phyloP scores from a whole-genome alignment of 2,113 vertebrate species.

The Daphoenositta chrysoptera region DNA sequence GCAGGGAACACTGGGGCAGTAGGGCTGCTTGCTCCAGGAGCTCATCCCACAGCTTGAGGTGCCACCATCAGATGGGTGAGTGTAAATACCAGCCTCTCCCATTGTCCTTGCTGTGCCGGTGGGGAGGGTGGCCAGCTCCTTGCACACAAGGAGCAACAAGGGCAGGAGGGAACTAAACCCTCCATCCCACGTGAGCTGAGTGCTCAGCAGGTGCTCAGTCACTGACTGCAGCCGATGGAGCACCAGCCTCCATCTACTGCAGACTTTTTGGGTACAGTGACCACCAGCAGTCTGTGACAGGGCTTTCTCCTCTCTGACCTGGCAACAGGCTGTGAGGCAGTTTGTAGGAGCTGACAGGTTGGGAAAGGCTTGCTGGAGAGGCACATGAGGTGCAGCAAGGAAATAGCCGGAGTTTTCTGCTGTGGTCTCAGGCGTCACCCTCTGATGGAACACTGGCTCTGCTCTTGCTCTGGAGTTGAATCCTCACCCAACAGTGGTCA shows the following conservation, averaged over 20 bases:
- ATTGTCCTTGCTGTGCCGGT: accelerated
- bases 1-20: background rate
- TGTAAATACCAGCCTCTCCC: background rate
- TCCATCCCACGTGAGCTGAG: accelerated
- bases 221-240: accelerated
- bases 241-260: background rate
- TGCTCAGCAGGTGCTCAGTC: background rate
- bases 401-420: background rate
- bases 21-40: background rate
- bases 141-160: accelerated
- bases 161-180: background rate
- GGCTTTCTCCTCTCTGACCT: background rate
- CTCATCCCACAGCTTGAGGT: background rate
- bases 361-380: background rate
- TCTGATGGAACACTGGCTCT: background rate
- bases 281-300: background rate
- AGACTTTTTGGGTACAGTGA: background rate
- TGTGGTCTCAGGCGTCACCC: background rate
- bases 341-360: background rate
- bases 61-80: background rate
- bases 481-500: background rate
- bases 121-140: background rate
- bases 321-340: background rate
- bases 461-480: background rate
- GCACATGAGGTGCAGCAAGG: background rate